A percentile compares a stretch with the other conserved stretches of the same genome.
Evolutionary conservation across 2,113 vertebrate genomes (phyloP).

Genomic region (Jaculus jaculus): DNA sequence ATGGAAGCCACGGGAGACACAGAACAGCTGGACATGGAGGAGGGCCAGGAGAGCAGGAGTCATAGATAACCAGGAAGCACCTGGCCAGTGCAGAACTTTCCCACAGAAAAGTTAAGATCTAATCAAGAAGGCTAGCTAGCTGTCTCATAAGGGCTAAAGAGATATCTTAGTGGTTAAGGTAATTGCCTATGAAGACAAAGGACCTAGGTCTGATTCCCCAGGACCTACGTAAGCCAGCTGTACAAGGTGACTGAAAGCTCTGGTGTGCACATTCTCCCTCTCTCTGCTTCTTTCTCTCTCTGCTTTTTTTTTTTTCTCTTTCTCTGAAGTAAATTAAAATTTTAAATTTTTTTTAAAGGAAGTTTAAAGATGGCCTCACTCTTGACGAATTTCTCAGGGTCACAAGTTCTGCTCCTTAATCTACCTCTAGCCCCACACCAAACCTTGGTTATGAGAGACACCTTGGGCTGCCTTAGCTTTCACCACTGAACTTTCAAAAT

Average conservation of each 20-base stretch:
- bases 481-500: neutral
- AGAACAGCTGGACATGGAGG: neutral
- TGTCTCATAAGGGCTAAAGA: neutral
- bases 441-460: neutral
- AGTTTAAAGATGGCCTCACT: neutral
- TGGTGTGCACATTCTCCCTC: no score
- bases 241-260: no score
- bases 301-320: no score
- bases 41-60: neutral
- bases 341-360: no score
- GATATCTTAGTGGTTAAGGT: no score
- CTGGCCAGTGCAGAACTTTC: neutral
- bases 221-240: no score
- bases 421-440: neutral
- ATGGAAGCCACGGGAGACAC: neutral
- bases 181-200: no score
- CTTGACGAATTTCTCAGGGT: slow-evolving; percentile 5
- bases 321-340: no score
- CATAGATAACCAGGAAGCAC: neutral
- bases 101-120: neutral
- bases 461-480: neutral
- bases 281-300: no score
- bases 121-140: neutral
- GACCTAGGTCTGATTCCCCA: no score
- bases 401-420: neutral